Percentiles rank a stretch among this genome's conserved stretches.
phyloP scores from a whole-genome alignment of 2,797 vertebrate genomes.

The Hephaestus fuliginosus region DNA sequence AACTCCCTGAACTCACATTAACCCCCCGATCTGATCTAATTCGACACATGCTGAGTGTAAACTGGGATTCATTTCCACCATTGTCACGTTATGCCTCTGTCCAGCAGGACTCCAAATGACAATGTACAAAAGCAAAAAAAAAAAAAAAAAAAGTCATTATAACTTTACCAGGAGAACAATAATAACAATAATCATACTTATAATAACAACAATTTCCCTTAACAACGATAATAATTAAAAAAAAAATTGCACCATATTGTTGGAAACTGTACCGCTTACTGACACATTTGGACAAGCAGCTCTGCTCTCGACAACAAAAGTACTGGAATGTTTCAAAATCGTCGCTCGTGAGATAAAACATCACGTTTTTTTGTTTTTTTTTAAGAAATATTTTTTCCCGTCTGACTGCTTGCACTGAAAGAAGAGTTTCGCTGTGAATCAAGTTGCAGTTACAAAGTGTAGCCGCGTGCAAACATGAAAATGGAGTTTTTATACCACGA shows the following conservation, averaged over 20 bases:
- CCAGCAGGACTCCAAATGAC: constrained; percentile 89
- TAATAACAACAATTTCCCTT: constrained; percentile 79
- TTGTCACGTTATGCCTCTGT: constrained; percentile 86
- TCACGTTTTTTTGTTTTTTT: constrained; percentile 10
- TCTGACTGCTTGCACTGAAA: constrained; percentile 76
- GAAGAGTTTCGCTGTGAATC: constrained; percentile 17
- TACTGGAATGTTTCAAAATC: constrained; percentile 49
- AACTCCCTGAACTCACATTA: constrained; percentile 52
- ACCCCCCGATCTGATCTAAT: constrained; percentile 58
- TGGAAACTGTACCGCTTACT: constrained; percentile 75
- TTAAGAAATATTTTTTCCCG: constrained; percentile 49
- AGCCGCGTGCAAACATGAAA: neutral
- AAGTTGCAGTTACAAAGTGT: neutral
- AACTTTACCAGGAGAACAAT: constrained; percentile 83
- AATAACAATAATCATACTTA: constrained; percentile 89
- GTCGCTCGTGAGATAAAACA: constrained; percentile 53
- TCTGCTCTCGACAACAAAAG: constrained; percentile 60
- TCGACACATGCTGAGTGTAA: constrained; percentile 64
- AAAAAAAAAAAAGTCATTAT: constrained; percentile 47
- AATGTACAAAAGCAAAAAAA: constrained; percentile 71
- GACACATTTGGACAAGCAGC: constrained; percentile 64
- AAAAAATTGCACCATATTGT: constrained; percentile 78
- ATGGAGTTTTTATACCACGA: constrained; percentile 16
- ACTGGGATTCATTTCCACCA: constrained; percentile 75
- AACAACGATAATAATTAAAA: constrained; percentile 64